These are phyloP conservation scores for Margaritifera margaritifera DNA, from an alignment of 2,888 invertebrate species.

Conservation along the genomic window DNA sequence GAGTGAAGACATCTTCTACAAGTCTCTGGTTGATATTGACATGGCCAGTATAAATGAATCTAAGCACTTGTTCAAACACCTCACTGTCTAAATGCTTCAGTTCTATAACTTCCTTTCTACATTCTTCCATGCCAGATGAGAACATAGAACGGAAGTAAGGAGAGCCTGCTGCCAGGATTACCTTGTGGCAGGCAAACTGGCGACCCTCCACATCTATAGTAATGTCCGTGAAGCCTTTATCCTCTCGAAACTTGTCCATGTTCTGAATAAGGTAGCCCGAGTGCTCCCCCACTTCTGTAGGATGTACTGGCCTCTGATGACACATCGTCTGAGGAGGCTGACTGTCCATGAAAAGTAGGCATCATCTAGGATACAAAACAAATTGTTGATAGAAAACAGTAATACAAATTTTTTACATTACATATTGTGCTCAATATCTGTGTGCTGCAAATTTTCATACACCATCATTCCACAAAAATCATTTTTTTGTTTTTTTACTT, in stretches of 20 bases:
- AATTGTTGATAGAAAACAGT: too few species aligned
- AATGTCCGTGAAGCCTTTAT: slow-evolving; percentile 60
- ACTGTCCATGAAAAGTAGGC: too few species aligned
- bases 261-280: slow-evolving; percentile 57
- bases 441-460: too few species aligned
- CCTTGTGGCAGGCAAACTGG: slow-evolving; percentile 61
- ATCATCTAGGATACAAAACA: too few species aligned
- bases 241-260: slow-evolving; percentile 56
- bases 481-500: too few species aligned
- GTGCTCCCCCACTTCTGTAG: slow-evolving; percentile 58
- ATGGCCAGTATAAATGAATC: slow-evolving; percentile 62
- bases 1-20: slow-evolving; percentile 60
- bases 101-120: slow-evolving; percentile 55
- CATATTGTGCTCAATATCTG: too few species aligned
- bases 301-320: slow-evolving; percentile 17
- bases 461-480: too few species aligned
- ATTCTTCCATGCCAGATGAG: slow-evolving; percentile 67
- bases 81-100: slow-evolving; percentile 58
- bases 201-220: slow-evolving; percentile 53
- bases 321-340: too few species aligned
- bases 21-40: slow-evolving; percentile 52
- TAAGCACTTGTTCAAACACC: slow-evolving; percentile 60
- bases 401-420: too few species aligned
- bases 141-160: slow-evolving; percentile 67
- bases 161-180: slow-evolving; percentile 64